Evolutionary conservation across 2,888 invertebrate species (phyloP).

Genomic region (Gandaritis pyraliata): DNA sequence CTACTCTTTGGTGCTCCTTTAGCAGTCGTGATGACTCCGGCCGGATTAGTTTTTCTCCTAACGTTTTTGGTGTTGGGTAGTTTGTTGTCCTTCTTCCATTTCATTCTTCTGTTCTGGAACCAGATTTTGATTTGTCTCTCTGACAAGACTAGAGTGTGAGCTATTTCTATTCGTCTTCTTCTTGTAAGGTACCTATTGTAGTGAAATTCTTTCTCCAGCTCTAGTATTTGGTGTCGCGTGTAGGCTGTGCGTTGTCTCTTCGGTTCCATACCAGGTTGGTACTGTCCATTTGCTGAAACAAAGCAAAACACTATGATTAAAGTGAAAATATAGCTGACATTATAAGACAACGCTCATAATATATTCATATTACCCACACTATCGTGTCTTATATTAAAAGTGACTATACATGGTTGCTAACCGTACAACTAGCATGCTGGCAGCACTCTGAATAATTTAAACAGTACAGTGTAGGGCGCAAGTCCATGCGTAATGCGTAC

Average conservation of each 20-base stretch:
- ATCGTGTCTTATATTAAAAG: constrained; percentile 23
- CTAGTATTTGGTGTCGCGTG: constrained; percentile 98
- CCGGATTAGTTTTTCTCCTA: constrained; percentile 90
- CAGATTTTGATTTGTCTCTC: constrained; percentile 94
- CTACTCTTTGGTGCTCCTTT: constrained; percentile 87
- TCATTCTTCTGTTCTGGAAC: constrained; percentile 94
- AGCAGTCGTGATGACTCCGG: constrained; percentile 86
- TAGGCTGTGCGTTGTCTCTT: constrained; percentile 98
- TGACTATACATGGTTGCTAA: constrained; percentile 20
- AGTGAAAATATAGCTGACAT: constrained; percentile 5
- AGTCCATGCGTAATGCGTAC: neutral
- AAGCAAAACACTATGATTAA: constrained; percentile 49
- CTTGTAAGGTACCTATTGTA: constrained; percentile 98
- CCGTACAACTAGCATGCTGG: constrained; percentile 61
- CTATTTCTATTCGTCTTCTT: constrained; percentile 97
- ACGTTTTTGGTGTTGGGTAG: constrained; percentile 92
- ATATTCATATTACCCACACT: constrained; percentile 28
- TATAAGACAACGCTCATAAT: constrained; percentile 24
- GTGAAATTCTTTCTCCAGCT: constrained; percentile 98
- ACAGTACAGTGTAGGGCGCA: constrained; percentile 43
- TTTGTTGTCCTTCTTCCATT: constrained; percentile 92
- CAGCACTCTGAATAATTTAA: constrained; percentile 71
- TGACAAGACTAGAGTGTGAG: constrained; percentile 97
- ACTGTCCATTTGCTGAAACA: constrained; percentile 93
- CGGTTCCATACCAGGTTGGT: constrained; percentile 96